Conservation (phyloP, 2,797 vertebrate species). For the Apogon hyalosoma region DNA sequence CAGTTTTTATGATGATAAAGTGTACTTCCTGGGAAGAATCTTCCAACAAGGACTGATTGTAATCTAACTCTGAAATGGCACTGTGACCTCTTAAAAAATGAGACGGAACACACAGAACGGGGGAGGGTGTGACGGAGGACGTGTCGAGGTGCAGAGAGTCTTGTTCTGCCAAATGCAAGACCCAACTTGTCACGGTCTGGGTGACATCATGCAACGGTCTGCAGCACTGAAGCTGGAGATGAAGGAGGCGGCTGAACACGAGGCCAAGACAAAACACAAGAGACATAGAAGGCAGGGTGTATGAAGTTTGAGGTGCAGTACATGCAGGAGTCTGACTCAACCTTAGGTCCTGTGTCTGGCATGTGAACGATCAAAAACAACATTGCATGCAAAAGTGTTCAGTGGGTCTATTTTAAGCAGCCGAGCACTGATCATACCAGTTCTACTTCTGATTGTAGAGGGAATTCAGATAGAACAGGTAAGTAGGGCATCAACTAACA, state of each 20-base stretch:
- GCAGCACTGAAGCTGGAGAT: slow-evolving; percentile 18
- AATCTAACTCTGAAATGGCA: slow-evolving; percentile 10
- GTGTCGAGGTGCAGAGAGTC: slow-evolving; percentile 41
- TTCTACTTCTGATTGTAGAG: not conserved
- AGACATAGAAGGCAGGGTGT: slow-evolving; percentile 3
- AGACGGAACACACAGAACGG: slow-evolving; percentile 3
- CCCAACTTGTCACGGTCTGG: slow-evolving; percentile 26
- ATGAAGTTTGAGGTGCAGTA: slow-evolving; percentile 26
- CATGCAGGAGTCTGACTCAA: slow-evolving; percentile 21
- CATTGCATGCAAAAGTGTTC: too few relatives aligned
- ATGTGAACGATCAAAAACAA: not conserved
- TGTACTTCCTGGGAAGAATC: not conserved
- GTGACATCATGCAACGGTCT: slow-evolving; percentile 44
- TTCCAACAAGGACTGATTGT: slow-evolving; percentile 2
- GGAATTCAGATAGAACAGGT: not conserved
- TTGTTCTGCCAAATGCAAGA: slow-evolving; percentile 45
- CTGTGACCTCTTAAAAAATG: slow-evolving; percentile 14
- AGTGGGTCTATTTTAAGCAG: not conserved
- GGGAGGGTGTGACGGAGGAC: slow-evolving; percentile 33
- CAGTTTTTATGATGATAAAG: slow-evolving; percentile 6
- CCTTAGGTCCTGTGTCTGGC: not conserved
- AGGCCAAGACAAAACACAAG: slow-evolving; percentile 17
- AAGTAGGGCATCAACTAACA: too few relatives aligned
- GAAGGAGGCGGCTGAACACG: slow-evolving; percentile 22
- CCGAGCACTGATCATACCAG: too few relatives aligned